Conservation (phyloP, 2,888 invertebrate genomes). For the Xestia rhomboidea region DNA sequence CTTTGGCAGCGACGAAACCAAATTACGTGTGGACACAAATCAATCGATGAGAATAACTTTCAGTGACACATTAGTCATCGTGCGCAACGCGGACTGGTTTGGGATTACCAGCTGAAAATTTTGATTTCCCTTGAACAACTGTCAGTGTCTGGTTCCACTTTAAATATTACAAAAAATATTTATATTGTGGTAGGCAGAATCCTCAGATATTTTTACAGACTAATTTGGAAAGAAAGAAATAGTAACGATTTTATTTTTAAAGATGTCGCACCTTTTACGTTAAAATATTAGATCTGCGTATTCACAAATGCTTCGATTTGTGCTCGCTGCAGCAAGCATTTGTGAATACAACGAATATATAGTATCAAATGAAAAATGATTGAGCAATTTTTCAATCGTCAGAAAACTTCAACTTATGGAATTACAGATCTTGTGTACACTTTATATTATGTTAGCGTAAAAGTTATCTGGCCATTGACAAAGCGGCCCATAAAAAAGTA, state of each 20-base stretch:
- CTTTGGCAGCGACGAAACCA: constrained; percentile 86
- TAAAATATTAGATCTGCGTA: background rate
- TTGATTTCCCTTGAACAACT: constrained; percentile 23
- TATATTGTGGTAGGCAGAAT: background rate
- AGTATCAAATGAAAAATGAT: background rate
- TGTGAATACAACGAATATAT: background rate
- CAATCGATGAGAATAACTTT: constrained; percentile 80
- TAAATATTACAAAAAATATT: background rate
- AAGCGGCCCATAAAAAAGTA: background rate
- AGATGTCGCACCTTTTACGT: background rate
- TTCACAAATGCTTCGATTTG: background rate
- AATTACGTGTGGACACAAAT: constrained; percentile 78
- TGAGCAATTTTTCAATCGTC: background rate
- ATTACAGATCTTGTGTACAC: background rate
- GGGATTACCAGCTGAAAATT: constrained; percentile 67
- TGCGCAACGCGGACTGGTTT: constrained; percentile 70
- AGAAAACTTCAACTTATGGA: background rate
- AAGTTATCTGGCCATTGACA: background rate
- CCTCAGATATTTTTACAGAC: background rate
- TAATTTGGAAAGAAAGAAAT: background rate
- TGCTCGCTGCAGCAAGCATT: background rate
- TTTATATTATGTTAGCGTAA: background rate
- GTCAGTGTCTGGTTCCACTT: constrained; percentile 3
- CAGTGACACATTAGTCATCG: constrained; percentile 73
- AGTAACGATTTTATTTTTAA: background rate